A percentile compares a stretch with the other conserved stretches of the same genome.
phyloP scores from a whole-genome alignment of 2,888 invertebrate genomes.

The Platerodrilus igneus region DNA sequence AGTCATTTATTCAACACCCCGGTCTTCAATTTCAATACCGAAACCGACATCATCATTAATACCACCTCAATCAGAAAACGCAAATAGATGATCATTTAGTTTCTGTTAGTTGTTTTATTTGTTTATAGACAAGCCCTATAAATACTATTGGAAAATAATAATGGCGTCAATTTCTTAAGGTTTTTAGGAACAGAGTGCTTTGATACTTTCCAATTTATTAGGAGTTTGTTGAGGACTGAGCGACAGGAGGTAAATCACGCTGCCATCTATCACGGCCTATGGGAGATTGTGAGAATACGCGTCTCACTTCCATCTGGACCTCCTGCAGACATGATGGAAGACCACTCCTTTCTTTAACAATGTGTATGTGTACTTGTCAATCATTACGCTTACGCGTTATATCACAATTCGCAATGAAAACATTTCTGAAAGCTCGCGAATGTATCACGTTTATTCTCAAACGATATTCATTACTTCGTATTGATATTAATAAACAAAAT shows the following conservation, averaged over 20 bases:
- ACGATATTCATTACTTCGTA: too few species aligned
- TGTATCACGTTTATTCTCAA: not conserved
- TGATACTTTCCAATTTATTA: slow-evolving; percentile 31
- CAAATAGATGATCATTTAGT: slow-evolving; percentile 22
- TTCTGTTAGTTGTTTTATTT: slow-evolving; percentile 10
- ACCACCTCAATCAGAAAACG: slow-evolving; percentile 34
- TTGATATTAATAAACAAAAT: too few species aligned
- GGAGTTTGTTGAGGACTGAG: slow-evolving; percentile 36
- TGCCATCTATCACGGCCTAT: slow-evolving; percentile 42
- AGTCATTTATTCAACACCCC: slow-evolving; percentile 40
- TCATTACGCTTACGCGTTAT: too few species aligned
- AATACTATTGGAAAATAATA: too few species aligned
- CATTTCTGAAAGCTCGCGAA: not conserved
- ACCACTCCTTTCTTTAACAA: slow-evolving; percentile 34
- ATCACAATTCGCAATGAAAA: too few species aligned
- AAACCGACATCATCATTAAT: slow-evolving; percentile 37
- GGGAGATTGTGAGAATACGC: slow-evolving; percentile 41
- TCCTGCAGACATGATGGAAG: slow-evolving; percentile 41
- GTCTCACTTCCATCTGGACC: slow-evolving; percentile 43
- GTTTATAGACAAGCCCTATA: slow-evolving; percentile 18
- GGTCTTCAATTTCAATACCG: slow-evolving; percentile 32
- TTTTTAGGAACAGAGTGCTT: too few species aligned
- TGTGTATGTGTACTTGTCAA: slow-evolving; percentile 34
- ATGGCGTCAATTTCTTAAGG: too few species aligned
- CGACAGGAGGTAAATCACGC: slow-evolving; percentile 43